phyloP scores from a whole-genome alignment of 2,888 invertebrate species.

The Acrobasis consociella region DNA sequence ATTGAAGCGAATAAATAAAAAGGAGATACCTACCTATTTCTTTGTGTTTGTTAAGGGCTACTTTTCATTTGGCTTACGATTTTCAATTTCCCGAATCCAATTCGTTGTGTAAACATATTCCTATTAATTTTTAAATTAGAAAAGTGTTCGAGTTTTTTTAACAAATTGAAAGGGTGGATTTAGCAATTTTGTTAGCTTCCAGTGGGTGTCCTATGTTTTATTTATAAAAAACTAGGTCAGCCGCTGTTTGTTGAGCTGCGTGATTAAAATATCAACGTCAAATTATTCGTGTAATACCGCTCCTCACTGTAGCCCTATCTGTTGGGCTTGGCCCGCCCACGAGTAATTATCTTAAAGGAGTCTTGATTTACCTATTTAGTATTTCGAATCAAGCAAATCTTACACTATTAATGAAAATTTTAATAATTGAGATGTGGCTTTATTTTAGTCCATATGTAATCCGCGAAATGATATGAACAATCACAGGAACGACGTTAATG shows the following conservation, averaged over 20 bases:
- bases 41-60: slow-evolving; percentile 47
- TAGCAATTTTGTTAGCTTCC: not conserved
- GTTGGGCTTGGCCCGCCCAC: slow-evolving; percentile 36
- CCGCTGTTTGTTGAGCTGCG: slow-evolving; percentile 42
- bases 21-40: slow-evolving; percentile 48
- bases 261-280: slow-evolving; percentile 50
- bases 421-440: too few species aligned
- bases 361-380: not conserved
- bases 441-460: too few species aligned
- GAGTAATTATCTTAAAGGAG: not conserved
- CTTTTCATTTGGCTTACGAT: slow-evolving; percentile 42
- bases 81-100: slow-evolving; percentile 40
- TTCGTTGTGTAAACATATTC: slow-evolving; percentile 37
- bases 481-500: too few species aligned
- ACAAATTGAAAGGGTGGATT: slow-evolving; percentile 4
- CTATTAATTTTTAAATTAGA: slow-evolving; percentile 27
- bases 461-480: too few species aligned
- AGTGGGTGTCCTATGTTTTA: not conserved
- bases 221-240: slow-evolving; percentile 33
- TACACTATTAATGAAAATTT: too few species aligned
- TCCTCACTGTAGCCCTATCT: slow-evolving; percentile 39
- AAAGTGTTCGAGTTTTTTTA: slow-evolving; percentile 21
- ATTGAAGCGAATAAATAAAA: slow-evolving; percentile 60
- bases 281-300: slow-evolving; percentile 48
- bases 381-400: too few species aligned